Conservation (phyloP, 2,888 invertebrate genomes). For the Nezara viridula region DNA sequence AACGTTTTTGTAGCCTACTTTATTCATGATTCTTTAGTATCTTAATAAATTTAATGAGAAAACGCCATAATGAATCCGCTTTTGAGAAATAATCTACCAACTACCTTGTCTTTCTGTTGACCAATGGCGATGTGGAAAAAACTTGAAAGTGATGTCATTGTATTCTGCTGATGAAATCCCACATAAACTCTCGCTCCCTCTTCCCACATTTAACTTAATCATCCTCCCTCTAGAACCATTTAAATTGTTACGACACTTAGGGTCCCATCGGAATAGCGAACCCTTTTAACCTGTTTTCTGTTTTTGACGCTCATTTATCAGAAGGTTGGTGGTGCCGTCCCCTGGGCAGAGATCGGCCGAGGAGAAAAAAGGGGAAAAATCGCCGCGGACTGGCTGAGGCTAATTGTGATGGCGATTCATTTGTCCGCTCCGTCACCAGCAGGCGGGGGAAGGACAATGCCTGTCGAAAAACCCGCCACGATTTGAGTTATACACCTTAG, state of each 20-base stretch:
- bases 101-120: background rate
- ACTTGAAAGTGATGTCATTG: background rate
- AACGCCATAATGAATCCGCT: too few relatives aligned
- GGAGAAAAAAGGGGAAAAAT: slow-evolving; percentile 47
- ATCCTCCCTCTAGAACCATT: background rate
- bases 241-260: slow-evolving; percentile 30
- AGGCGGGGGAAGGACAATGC: slow-evolving; percentile 34
- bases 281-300: slow-evolving; percentile 53
- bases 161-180: background rate
- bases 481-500: slow-evolving; percentile 40
- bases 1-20: too few relatives aligned
- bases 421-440: slow-evolving; percentile 53
- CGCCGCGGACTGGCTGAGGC: slow-evolving; percentile 35
- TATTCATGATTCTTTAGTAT: too few relatives aligned
- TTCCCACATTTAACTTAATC: slow-evolving; percentile 23
- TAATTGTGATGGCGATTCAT: slow-evolving; percentile 59
- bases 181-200: background rate
- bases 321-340: background rate
- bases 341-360: background rate
- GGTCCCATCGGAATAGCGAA: background rate
- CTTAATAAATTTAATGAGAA: too few relatives aligned
- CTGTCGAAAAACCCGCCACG: slow-evolving; percentile 8
- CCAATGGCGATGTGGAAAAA: background rate
- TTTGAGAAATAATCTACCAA: background rate
- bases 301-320: slow-evolving; percentile 58